Evolutionary conservation across 2,113 vertebrate species (phyloP).

Genomic region (Furnarius figulus): DNA sequence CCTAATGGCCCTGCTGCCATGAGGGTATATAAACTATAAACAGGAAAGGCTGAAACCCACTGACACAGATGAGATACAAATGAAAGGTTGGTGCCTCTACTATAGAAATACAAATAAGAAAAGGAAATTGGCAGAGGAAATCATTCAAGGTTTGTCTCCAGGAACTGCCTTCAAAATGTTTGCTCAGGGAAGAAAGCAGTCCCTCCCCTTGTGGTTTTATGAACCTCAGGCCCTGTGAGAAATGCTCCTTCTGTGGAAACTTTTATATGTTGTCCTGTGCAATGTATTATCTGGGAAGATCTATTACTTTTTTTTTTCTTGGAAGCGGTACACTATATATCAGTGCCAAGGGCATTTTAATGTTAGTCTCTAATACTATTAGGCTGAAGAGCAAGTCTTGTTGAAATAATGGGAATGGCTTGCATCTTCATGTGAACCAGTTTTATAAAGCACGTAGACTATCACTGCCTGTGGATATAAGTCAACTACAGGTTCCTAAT

Average conservation of each 20-base stretch:
- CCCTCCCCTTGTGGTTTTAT: not conserved
- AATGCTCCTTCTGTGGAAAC: not conserved
- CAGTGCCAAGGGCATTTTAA: not conserved
- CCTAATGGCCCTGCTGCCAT: not conserved
- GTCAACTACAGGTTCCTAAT: not conserved
- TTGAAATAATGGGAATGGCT: not conserved
- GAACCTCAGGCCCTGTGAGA: not conserved
- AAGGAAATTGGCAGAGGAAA: not conserved
- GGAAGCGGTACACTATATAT: not conserved
- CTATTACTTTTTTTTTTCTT: not conserved
- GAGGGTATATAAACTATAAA: not conserved
- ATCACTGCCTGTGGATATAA: not conserved
- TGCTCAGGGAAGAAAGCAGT: not conserved
- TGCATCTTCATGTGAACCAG: not conserved
- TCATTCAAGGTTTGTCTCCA: not conserved
- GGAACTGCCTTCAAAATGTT: not conserved
- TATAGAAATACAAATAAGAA: not conserved
- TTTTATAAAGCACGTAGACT: not conserved
- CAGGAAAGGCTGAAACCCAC: constrained; percentile 53
- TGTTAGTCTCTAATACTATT: not conserved
- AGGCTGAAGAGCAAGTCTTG: not conserved
- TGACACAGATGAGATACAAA: constrained; percentile 29
- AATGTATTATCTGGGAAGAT: not conserved
- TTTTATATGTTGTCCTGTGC: not conserved
- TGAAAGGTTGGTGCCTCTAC: not conserved